Evolutionary conservation across 2,888 invertebrate genomes (phyloP), one percentile per base, ranked within the genome.

Genomic region (Caenorhabditis sp.): DNA sequence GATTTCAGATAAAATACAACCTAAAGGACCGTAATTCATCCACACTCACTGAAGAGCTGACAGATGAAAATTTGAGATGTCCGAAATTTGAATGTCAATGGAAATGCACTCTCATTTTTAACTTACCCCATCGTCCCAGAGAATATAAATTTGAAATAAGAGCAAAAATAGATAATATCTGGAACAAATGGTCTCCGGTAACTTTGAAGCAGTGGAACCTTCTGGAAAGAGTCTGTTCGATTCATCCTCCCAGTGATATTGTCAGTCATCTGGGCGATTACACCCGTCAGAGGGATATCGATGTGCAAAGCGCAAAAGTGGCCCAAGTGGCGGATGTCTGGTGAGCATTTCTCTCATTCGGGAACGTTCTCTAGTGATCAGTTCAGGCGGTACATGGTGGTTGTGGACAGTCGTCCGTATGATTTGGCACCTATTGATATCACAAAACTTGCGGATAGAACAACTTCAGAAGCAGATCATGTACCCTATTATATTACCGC

Each of bases 11-110:
- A 7, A 81, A 82, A 11, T 83, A 83, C 68, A 81, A 65, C 39
- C 53, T 76, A 11, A 81, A 74, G 41, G 82, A 81, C 22, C 48
- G 63, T 27, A 70, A 72, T 20, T 70, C 63, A 6, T 37, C 79
- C 6, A 80, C 30, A 22, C 46, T 80, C 20, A 81, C 81, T 3
- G 73, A 75, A n/a, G 83, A 81, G 41, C 48, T 80, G 9, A 76
- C 59, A 6, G 83, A 81, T 9, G 63, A 63, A 0, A 61, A 74
- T 20, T 50, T 78, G n/a, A 78, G 76, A 52, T 84, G 84, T 43
- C 84, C 84, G 17, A 81, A 84, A 48, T 84, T 80, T 52, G 84
- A 82, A 11, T 84, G 84, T 43, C 81, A 81, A 15, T 84, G 83
- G 83, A 76, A 76, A 46, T 84, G 84, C 55, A 76, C 79, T 3